A percentile compares a stretch with the other conserved stretches of the same genome.
phyloP scores from a whole-genome alignment of 2,113 vertebrate genomes.

The Daubentonia madagascariensis region DNA sequence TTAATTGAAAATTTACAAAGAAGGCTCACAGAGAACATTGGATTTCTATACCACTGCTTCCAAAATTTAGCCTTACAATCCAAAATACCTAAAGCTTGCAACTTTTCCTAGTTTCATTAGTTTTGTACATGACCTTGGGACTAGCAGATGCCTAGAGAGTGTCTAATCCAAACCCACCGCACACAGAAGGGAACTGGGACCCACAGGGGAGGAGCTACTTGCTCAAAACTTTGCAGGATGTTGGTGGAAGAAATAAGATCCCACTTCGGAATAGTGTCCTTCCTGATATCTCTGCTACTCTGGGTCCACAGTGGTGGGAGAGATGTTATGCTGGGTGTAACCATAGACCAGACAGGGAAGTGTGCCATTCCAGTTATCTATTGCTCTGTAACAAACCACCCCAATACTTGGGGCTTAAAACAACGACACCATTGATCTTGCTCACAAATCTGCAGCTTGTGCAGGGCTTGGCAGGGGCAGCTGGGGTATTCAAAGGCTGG shows the following conservation, averaged over 20 bases:
- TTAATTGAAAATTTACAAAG: constrained; percentile 31
- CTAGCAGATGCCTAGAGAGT: neutral
- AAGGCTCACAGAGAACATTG: neutral
- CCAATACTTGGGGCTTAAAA: neutral
- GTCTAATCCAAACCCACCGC: neutral
- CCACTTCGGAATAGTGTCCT: neutral
- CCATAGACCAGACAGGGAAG: neutral
- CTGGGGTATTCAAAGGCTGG: neutral
- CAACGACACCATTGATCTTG: neutral
- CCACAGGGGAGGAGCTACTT: neutral
- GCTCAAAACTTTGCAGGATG: neutral
- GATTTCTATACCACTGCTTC: neutral
- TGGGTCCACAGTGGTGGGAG: neutral
- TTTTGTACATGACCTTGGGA: neutral
- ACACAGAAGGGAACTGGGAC: neutral
- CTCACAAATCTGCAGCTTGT: neutral
- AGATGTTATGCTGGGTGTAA: neutral
- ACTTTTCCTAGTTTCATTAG: neutral
- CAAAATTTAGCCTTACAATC: neutral
- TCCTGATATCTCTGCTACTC: neutral
- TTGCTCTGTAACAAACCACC: neutral
- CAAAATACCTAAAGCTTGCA: neutral
- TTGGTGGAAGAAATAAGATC: neutral
- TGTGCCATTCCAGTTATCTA: neutral
- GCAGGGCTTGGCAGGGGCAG: neutral